Conservation (phyloP, 2,797 vertebrate species). For the Myotis daubentonii region DNA sequence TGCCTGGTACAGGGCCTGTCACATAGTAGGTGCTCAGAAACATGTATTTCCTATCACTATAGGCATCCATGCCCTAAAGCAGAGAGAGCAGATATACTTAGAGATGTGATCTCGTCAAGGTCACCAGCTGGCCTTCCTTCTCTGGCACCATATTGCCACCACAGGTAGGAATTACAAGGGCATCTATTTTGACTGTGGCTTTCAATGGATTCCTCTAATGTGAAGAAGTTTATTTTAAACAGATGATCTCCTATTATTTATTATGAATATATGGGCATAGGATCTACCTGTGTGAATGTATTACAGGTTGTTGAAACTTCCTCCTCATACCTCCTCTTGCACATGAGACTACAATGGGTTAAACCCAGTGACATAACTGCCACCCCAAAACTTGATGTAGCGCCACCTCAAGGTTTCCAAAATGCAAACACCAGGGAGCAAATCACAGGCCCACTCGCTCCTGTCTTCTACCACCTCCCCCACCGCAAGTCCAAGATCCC, state of each 20-base stretch:
- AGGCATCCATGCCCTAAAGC: neutral
- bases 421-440: neutral
- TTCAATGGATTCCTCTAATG: neutral
- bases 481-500: neutral
- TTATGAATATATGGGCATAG: neutral
- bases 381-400: neutral
- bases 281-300: neutral
- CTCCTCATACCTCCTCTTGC: neutral
- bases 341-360: neutral
- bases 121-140: neutral
- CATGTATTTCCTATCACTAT: neutral
- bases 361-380: neutral
- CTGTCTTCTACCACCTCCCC: no score
- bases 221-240: constrained; percentile 38
- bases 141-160: constrained; percentile 9
- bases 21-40: neutral
- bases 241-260: neutral
- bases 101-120: neutral
- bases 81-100: neutral
- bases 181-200: constrained; percentile 33
- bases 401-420: neutral
- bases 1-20: neutral
- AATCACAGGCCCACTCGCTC: neutral
- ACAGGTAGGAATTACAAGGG: neutral
- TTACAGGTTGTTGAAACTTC: neutral